Base-by-base conservation (phyloP, 2,797 vertebrate species). In the Tiaroga cobitis region DNA sequence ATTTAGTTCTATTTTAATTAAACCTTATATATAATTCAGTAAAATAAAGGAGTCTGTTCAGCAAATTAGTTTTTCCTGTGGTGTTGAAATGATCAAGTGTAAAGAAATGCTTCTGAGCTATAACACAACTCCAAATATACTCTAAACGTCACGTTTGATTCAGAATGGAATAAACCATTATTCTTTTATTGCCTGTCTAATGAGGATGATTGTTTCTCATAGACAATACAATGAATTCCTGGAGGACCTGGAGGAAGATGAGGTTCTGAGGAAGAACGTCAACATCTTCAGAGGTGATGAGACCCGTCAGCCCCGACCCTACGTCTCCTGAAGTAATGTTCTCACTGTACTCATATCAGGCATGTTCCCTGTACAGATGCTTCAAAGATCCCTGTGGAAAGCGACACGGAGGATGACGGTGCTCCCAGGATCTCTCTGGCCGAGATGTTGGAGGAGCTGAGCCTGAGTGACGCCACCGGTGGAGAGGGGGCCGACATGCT, bases 201-300 rank as follows among this genome's bases (percentile, higher is more conserved):
- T 46, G 5, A n/a, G n/a, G n/a, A n/a, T 87, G 26, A 8, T 70
- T 43, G 1, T 24, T 83, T 41, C 86, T 89, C 88, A 0, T 86
- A 99, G 98, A 80, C 97, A 99, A 93, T 99, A 98, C 92, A 96
- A 98, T 89, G 98, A 99, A 92, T 99, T 99, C 93, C 94, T 99
- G 90, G 98, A 99, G 92, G 98, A 99, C 92, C 95, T 99, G 16
- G 98, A 99, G 91, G 98, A 99, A 89, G 98, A 99, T 90, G 98
- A 99, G 89, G 89, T 96, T 18, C 94, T 99, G 87, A 96, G 98
- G 89, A 99, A 98, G 93, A 99, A 99, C 56, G 79, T 99, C 84
- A 99, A 99, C 93, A 99, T 99, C 92, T 99, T 97, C 90, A 96
- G 94, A 96, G 97, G 98, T 99, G 93, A 95, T 95, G 4, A 67